Base-by-base conservation (phyloP, 2,113 vertebrate species). In the Telmatochromis brachygnathus region DNA sequence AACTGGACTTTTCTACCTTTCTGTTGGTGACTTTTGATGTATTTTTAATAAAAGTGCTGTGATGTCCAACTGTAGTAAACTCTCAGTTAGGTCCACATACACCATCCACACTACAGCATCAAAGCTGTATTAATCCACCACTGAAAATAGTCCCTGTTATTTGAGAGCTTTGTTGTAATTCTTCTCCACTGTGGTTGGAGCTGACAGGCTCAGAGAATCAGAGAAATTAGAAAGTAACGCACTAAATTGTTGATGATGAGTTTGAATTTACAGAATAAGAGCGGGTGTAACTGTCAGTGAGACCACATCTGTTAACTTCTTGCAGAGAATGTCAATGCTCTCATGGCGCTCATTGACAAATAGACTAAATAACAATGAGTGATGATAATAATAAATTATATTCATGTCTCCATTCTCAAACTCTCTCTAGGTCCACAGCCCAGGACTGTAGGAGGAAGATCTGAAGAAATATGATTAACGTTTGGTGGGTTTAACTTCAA, bases 401-500 rank as follows among this genome's bases (percentile, higher is more conserved):
- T 47, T 47, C 23, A 19, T 47, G 70, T 19, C 42, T 75, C 37
- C 37, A 26, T 73, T 75, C 68, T 47, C 5, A 28, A 75, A 47
- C 70, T 47, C 23, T 75, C 3, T 47, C 23, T 19, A 2, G 39
- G 39, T 28, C 19, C 9, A 47, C 39, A 28, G 23, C 70, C 70
- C 42, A 47, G 42, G 70, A 17, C 23, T 17, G 39, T 28, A 75
- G 70, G 70, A 28, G 70, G 39, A 45, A 17, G 15, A 53, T 6
- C 45, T 53, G 35, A 68, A 53, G 42, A 1, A 23, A 37, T 3
- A 9, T 12, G 30, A 55, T 55, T 26, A 73, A 54, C 2, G 9
- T 12, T 54, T 45, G 65, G 35, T 56, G 65, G 37, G 82, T 75
- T 75, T 56, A 53, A 84, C 1, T 55, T 55, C 13, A 84, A 55